A percentile compares a stretch with the other conserved stretches of the same genome.
phyloP scores from a whole-genome alignment of 1,140 invertebrate species.

The Acromyrmex echinatior region DNA sequence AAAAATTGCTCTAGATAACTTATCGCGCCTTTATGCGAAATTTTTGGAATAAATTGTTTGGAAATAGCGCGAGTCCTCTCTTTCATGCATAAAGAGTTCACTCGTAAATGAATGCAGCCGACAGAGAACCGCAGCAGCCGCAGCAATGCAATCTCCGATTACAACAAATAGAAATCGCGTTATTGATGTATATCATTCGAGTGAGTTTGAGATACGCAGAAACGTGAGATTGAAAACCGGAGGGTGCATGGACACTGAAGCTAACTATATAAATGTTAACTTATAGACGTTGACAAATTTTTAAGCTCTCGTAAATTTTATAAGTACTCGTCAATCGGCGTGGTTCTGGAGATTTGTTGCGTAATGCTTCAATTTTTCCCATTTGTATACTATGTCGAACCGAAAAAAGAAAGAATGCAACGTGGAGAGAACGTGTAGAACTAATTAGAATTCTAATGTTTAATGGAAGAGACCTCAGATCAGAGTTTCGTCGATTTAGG shows the following conservation, averaged over 20 bases:
- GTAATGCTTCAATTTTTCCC: conserved; percentile 41
- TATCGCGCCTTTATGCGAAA: background rate
- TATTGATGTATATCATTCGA: conserved; percentile 44
- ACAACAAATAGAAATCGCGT: conserved; percentile 29
- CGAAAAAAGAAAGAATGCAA: background rate
- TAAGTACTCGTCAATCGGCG: conserved; percentile 57
- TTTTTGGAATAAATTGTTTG: conserved; percentile 31
- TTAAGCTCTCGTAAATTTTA: conserved; percentile 62
- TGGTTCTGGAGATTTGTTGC: conserved; percentile 61
- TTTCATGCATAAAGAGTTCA: conserved; percentile 43
- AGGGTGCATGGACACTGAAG: conserved; percentile 30
- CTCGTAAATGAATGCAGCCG: conserved; percentile 28
- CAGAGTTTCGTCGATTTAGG: conserved; percentile 7
- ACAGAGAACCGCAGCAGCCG: background rate
- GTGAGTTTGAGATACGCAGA: conserved; percentile 24
- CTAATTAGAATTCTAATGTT: conserved; percentile 24
- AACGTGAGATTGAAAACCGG: conserved; percentile 37
- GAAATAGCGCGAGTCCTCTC: conserved; percentile 28
- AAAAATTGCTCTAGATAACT: background rate
- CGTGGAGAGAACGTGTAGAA: conserved; percentile 20
- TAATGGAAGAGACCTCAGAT: background rate
- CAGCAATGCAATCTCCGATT: conserved; percentile 40
- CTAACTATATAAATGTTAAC: conserved; percentile 58
- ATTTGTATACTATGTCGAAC: conserved; percentile 29
- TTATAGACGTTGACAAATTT: conserved; percentile 62